Evolutionary conservation across 1,140 invertebrate species (phyloP).

Genomic region (Eupeodes corollae): DNA sequence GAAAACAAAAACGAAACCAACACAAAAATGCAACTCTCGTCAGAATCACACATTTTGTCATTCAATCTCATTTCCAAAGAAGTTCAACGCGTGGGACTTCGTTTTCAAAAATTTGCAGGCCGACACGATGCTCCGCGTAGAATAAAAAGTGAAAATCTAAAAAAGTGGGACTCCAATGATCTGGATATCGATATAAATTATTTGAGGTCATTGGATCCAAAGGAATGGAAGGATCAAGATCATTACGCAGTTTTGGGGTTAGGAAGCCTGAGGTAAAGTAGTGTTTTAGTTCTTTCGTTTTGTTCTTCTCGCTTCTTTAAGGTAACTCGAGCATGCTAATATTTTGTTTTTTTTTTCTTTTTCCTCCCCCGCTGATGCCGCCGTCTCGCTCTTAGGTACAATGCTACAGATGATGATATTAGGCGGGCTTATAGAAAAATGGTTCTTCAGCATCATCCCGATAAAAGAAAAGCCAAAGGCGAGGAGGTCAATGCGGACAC

Average conservation of each 20-base stretch:
- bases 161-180: conserved; percentile 9
- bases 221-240: conserved; percentile 95
- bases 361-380: background rate
- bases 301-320: background rate
- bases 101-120: conserved; percentile 11
- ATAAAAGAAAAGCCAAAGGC: conserved; percentile 83
- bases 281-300: background rate
- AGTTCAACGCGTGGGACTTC: conserved; percentile 20
- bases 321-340: background rate
- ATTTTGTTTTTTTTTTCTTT: background rate
- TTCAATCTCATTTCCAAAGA: no score
- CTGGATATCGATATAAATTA: conserved; percentile 77
- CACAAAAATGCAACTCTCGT: no score
- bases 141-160: background rate
- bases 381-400: conserved; percentile 32
- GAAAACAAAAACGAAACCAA: no score
- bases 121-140: background rate
- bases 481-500: conserved; percentile 75
- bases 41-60: no score
- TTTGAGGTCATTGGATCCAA: conserved; percentile 83
- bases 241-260: conserved; percentile 92
- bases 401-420: conserved; percentile 83
- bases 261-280: conserved; percentile 57
- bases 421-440: conserved; percentile 85
- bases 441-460: conserved; percentile 93